Evolutionary conservation across 2,888 invertebrate genomes (phyloP).

Genomic region (Acleris cristana): DNA sequence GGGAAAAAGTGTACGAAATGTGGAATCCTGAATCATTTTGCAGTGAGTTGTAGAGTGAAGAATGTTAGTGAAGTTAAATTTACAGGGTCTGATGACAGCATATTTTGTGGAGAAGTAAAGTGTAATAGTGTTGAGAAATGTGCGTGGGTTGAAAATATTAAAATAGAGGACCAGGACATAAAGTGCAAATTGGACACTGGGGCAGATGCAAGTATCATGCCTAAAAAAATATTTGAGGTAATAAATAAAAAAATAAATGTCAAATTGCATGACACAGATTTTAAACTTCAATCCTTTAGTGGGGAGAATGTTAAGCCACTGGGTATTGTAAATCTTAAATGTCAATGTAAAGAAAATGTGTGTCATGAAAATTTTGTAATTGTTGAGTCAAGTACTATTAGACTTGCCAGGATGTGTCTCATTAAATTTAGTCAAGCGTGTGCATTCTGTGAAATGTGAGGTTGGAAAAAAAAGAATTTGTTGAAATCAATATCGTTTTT

Average conservation of each 20-base stretch:
- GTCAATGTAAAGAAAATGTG: neutral
- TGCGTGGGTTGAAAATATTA: too few relatives aligned
- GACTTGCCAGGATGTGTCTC: constrained; percentile 13
- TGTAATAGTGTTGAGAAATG: too few relatives aligned
- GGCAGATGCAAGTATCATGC: constrained; percentile 13
- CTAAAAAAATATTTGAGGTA: neutral
- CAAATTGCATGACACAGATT: constrained; percentile 1
- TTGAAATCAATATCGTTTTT: neutral
- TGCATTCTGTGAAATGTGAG: neutral
- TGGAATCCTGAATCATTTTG: constrained; percentile 6
- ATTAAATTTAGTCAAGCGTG: neutral
- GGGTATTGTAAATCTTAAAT: neutral
- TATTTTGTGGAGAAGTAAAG: too few relatives aligned
- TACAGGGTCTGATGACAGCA: too few relatives aligned
- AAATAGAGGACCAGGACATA: too few relatives aligned
- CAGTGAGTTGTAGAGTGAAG: neutral
- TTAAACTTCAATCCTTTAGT: constrained; percentile 1
- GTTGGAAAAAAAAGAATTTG: neutral
- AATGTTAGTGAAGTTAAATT: neutral
- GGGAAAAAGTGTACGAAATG: constrained; percentile 21
- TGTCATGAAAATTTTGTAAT: constrained; percentile 12
- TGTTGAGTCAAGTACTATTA: neutral
- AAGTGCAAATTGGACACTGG: constrained; percentile 13
- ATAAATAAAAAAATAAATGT: neutral
- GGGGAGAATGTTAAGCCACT: neutral